phyloP scores from a whole-genome alignment of 2,888 invertebrate genomes.

The Bugula neritina region DNA sequence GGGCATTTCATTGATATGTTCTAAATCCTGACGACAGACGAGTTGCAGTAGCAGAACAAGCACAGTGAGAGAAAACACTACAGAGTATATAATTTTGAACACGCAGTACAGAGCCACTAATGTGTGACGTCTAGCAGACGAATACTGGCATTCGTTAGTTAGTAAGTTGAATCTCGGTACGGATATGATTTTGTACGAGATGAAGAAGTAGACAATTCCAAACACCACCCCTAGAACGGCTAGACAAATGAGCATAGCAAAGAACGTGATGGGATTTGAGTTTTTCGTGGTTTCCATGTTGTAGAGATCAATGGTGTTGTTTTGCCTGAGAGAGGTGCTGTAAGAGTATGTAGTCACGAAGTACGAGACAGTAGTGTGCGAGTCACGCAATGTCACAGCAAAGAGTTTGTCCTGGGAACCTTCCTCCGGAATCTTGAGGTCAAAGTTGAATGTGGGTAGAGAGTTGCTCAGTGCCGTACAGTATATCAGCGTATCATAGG shows the following conservation, averaged over 20 bases:
- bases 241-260: not conserved
- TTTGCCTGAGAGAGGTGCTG: conserved; percentile 10
- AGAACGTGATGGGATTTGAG: not conserved
- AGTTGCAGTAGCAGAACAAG: not conserved
- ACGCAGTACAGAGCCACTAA: not conserved
- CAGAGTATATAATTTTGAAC: conserved; percentile 5
- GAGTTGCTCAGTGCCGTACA: not conserved
- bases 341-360: conserved; percentile 19
- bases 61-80: conserved; percentile 17
- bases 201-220: not conserved
- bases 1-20: not conserved
- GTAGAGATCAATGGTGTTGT: conserved; percentile 1
- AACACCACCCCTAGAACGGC: not conserved
- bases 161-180: not conserved
- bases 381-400: conserved; percentile 2
- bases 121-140: not conserved
- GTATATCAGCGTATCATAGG: not conserved
- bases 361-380: conserved; percentile 22
- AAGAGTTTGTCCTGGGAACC: conserved; percentile 16
- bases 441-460: conserved; percentile 14
- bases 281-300: not conserved
- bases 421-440: not conserved
- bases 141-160: not conserved
- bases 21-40: not conserved
- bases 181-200: not conserved